Evolutionary conservation across 2,113 vertebrate species (phyloP), one percentile per base, ranked within the genome.

Genomic region (Cepphus grylle): DNA sequence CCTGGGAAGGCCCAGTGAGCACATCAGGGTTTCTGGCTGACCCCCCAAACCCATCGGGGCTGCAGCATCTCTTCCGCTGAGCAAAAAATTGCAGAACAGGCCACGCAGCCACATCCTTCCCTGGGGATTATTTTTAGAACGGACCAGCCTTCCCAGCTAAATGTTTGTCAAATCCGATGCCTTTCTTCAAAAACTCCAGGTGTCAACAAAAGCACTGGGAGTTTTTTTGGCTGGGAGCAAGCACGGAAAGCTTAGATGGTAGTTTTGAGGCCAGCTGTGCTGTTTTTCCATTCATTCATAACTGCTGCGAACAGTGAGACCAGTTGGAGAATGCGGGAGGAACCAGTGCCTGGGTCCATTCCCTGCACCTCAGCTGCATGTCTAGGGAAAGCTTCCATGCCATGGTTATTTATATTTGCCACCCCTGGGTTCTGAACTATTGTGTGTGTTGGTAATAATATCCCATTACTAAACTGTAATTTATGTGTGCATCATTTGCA

Each of bases 401-500:
- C 2, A 0, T 87, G 88, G 58, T 84, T 96, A 95, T 97, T 97
- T 97, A 67, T 91, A 90, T 67, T 82, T 87, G 50, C 81, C 80
- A 88, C 90, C 93, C 67, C 40, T 55, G 86, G 90, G 86, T 80
- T 87, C 72, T 91, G 91, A 97, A 97, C 91, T 94, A 94, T 65
- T 45, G 73, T 76, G 65, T 77, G 83, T 86, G 83, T 78, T 94
- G 86, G 91, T 96, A 93, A 95, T 96, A 94, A 96, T 78, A 97
- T 95, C 96, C 96, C 90, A 69, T 94, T 70, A 82, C 95, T 97
- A 86, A 96, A 90, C 76, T 85, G 92, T 96, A 94, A 97, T 98
- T 98, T 97, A 92, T 88, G 95, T 50, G 94, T 72, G 72, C 94
- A 93, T 96, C 95, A 86, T 98, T 98, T 98, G 96, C 96, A 98